Conservation (phyloP, 92 coral and sea anemone species). For the Heteractis magnifica region DNA sequence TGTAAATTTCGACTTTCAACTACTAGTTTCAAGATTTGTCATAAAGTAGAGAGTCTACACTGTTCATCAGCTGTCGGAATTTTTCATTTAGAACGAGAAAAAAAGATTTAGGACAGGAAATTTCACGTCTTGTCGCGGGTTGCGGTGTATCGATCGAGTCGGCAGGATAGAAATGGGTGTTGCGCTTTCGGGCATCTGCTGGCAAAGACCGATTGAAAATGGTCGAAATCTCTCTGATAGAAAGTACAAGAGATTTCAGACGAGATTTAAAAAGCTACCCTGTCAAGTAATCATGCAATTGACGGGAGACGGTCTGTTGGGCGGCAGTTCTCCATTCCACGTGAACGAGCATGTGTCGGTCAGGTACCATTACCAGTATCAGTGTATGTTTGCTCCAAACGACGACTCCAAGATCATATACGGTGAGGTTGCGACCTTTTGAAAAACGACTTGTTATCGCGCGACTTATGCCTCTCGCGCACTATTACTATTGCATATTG, state of each 20-base stretch:
- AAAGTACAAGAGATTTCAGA: constrained; percentile 54
- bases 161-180: constrained; percentile 17
- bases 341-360: constrained; percentile 56
- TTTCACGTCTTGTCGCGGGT: too few relatives aligned
- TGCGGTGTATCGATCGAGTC: too few relatives aligned
- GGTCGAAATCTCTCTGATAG: constrained; percentile 26
- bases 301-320: constrained; percentile 66
- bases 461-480: background rate
- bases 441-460: background rate
- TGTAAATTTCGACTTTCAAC: background rate
- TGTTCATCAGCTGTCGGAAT: too few relatives aligned
- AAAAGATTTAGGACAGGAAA: too few relatives aligned
- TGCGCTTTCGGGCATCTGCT: constrained; percentile 8
- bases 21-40: background rate
- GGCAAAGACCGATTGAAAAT: constrained; percentile 1
- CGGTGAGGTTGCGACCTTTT: constrained; percentile 28
- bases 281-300: constrained; percentile 56
- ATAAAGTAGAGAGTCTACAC: background rate
- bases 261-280: constrained; percentile 14
- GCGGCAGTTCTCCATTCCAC: constrained; percentile 50
- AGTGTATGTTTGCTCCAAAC: constrained; percentile 55
- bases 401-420: constrained; percentile 62
- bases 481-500: too few relatives aligned
- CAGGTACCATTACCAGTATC: constrained; percentile 62
- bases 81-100: too few relatives aligned